A percentile compares a stretch with the other conserved stretches of the same genome.
phyloP scores from a whole-genome alignment of 2,113 vertebrate genomes.

The Gopherus evgoodei region DNA sequence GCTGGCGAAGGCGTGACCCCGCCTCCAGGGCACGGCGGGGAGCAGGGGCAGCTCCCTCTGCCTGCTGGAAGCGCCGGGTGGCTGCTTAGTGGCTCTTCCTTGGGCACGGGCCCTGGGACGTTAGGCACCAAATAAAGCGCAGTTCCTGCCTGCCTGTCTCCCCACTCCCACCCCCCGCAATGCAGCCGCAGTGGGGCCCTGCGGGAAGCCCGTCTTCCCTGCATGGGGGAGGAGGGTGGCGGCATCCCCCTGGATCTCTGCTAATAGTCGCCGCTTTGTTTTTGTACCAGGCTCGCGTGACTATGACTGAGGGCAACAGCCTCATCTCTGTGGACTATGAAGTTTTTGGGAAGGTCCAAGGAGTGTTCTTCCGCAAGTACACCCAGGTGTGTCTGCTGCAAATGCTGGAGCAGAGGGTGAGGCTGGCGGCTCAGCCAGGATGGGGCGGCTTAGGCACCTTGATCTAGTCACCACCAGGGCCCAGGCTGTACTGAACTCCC shows the following conservation, averaged over 20 bases:
- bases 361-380: slow-evolving; percentile 95
- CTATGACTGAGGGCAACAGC: slow-evolving; percentile 84
- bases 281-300: slow-evolving; percentile 42
- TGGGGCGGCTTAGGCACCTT: neutral
- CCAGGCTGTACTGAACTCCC: neutral
- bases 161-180: neutral
- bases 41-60: neutral
- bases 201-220: too few relatives aligned
- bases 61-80: too few relatives aligned
- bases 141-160: fast-evolving
- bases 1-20: neutral
- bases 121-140: neutral
- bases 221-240: fast-evolving
- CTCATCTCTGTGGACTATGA: slow-evolving; percentile 93
- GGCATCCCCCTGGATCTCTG: neutral
- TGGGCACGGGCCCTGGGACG: neutral
- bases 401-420: neutral
- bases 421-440: neutral
- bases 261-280: neutral
- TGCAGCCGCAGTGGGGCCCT: neutral
- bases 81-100: neutral
- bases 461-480: neutral
- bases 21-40: fast-evolving
- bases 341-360: slow-evolving; percentile 92
- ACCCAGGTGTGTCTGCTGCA: slow-evolving; percentile 85